phyloP scores from a whole-genome alignment of 2,113 vertebrate species.

The Chlamydotis undulata region DNA sequence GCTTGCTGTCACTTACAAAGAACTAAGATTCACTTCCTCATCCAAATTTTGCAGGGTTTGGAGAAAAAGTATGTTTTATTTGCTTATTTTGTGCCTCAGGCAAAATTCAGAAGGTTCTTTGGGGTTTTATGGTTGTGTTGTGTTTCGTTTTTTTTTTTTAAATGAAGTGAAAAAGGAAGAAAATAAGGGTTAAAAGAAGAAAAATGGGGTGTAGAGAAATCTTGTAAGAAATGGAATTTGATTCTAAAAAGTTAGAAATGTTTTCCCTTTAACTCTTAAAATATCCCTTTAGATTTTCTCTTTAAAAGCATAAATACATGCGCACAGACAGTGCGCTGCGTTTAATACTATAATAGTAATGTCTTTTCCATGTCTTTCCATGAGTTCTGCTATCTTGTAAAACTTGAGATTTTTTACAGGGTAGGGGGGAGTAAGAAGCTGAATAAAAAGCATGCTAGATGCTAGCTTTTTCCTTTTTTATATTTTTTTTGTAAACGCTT shows the following conservation, averaged over 20 bases:
- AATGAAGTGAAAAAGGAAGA: not conserved
- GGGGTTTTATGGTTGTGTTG: not conserved
- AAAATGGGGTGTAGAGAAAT: not conserved
- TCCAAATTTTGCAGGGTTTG: not conserved
- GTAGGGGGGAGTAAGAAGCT: not conserved
- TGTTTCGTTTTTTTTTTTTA: not conserved
- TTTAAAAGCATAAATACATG: not conserved
- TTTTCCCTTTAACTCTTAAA: not conserved
- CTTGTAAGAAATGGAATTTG: not conserved
- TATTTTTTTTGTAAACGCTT: not conserved
- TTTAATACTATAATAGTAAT: slow-evolving; percentile 3
- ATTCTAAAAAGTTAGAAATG: not conserved
- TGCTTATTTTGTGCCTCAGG: not conserved
- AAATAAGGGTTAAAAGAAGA: not conserved
- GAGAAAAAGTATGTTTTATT: not conserved
- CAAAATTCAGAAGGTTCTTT: not conserved
- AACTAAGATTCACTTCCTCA: not conserved
- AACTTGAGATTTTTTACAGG: not conserved
- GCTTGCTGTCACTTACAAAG: not conserved
- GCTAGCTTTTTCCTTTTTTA: not conserved
- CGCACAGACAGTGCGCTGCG: not conserved
- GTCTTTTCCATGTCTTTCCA: slow-evolving; percentile 37
- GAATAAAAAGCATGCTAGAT: not conserved
- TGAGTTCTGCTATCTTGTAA: slow-evolving; percentile 36
- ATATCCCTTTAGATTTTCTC: not conserved